Evolutionary conservation across 2,888 invertebrate species (phyloP).

Genomic region (Pristionchus fissidentatus): DNA sequence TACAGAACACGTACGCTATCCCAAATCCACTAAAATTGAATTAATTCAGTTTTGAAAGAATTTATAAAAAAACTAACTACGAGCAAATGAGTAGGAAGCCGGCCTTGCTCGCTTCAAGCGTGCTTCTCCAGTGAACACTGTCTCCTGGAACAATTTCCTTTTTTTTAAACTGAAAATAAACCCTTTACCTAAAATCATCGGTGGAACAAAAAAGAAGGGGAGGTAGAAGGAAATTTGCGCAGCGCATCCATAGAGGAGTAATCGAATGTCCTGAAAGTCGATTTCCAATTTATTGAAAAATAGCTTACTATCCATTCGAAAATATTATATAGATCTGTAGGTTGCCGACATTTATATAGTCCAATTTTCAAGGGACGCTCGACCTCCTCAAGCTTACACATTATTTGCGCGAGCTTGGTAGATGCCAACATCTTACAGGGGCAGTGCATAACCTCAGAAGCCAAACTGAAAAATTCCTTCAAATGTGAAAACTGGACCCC

Average conservation of each 20-base stretch:
- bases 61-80: not conserved
- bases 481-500: no score
- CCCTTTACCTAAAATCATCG: not conserved
- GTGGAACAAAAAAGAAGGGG: not conserved
- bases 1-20: slow-evolving; percentile 10
- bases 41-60: not conserved
- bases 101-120: not conserved
- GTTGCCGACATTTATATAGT: no score
- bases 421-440: no score
- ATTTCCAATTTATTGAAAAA: no score
- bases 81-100: slow-evolving; percentile 6
- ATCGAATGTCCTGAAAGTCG: not conserved
- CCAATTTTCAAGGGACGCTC: no score
- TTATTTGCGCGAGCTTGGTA: no score
- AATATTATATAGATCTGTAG: no score
- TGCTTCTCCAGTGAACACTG: not conserved
- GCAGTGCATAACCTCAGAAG: no score
- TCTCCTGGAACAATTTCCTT: not conserved
- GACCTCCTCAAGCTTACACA: no score
- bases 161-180: not conserved
- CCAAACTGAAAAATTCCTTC: no score
- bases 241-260: slow-evolving; percentile 6
- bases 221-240: not conserved
- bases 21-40: not conserved
- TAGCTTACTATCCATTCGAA: no score